Base-by-base conservation (phyloP, 2,888 invertebrate genomes). In the Rutpela maculata region DNA sequence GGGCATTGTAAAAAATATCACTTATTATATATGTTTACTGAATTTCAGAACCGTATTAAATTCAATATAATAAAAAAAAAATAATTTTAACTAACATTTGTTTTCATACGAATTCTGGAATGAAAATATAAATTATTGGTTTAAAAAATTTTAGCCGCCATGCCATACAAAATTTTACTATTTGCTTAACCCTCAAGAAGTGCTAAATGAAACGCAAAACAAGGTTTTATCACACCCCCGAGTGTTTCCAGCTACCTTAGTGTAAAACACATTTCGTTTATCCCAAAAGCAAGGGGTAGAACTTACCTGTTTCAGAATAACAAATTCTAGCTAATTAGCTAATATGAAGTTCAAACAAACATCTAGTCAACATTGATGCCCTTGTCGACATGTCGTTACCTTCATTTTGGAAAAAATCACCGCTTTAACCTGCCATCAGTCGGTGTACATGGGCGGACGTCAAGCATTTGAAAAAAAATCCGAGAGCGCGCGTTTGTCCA, bases 401-500 rank as follows among this genome's bases (percentile, higher is more conserved):
- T 43, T 70, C 12, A 15, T 60, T 60, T 38, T 22, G 17, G 38
- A 31, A 66, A 50, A 70, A 70, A 22, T 22, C 70, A 11, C 1
- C 18, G 35, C 19, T 66, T 38, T 26, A 50, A 17, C 18, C 59
- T 69, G 69, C 57, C 69, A 17, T 57, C 35, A 38, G 15, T 66
- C 50, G 22, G 18, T 66, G 43, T 55, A 55, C 50, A 67, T 70
- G 70, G 69, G 69, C 68, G 76, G 76, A 62, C 35, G 26, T 31
- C 22, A 56, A 74, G 66, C 55, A 69, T 77, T 38, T 75, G 74
- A 70, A 79, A 80, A 83, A 84, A 82, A 83, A 83, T 81, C 77
- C 78, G 82, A 81, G 82, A 82, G 77, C 81, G 82, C 82, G 82
- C 83, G 82, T 83, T 84, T 81, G 82, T 83, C 84, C 85, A 85